Conservation (phyloP, 1,140 invertebrate genomes). For the Nylanderia fulva region DNA sequence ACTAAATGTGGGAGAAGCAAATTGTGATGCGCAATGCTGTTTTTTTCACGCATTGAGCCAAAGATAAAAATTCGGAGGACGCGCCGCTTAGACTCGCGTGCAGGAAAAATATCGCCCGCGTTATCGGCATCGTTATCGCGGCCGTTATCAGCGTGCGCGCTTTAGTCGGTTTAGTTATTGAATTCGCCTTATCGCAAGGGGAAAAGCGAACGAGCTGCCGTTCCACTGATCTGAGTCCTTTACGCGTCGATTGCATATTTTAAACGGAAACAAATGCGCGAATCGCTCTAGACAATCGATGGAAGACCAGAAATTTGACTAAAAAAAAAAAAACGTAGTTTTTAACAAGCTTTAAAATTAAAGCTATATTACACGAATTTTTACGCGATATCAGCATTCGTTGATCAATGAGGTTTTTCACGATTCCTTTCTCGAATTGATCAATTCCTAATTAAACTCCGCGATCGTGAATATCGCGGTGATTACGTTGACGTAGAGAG, state of each 20-base stretch:
- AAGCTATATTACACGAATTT: not conserved
- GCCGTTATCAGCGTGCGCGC: constrained; percentile 53
- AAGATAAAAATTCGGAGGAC: constrained; percentile 47
- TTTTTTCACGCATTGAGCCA: constrained; percentile 4
- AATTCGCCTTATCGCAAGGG: constrained; percentile 59
- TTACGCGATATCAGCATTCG: not conserved
- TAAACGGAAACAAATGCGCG: not conserved
- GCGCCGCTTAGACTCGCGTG: constrained; percentile 25
- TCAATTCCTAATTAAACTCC: constrained; percentile 58
- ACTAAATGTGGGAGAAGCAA: not conserved
- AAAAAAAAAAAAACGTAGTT: not conserved
- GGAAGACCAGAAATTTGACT: not conserved
- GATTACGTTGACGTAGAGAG: constrained; percentile 20
- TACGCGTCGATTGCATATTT: not conserved
- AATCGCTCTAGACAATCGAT: not conserved
- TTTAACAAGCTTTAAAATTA: not conserved
- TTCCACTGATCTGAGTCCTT: constrained; percentile 10
- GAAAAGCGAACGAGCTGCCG: constrained; percentile 50
- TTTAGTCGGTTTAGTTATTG: constrained; percentile 57
- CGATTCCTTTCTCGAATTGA: constrained; percentile 59
- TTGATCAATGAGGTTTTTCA: constrained; percentile 3
- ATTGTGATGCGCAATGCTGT: not conserved
- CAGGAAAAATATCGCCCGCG: constrained; percentile 32
- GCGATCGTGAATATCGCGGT: not conserved
- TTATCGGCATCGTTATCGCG: constrained; percentile 65